These are phyloP conservation scores for Stichodactyla mertensii DNA, from an alignment of 64 coral and sea anemone species.

Conservation along the genomic window DNA sequence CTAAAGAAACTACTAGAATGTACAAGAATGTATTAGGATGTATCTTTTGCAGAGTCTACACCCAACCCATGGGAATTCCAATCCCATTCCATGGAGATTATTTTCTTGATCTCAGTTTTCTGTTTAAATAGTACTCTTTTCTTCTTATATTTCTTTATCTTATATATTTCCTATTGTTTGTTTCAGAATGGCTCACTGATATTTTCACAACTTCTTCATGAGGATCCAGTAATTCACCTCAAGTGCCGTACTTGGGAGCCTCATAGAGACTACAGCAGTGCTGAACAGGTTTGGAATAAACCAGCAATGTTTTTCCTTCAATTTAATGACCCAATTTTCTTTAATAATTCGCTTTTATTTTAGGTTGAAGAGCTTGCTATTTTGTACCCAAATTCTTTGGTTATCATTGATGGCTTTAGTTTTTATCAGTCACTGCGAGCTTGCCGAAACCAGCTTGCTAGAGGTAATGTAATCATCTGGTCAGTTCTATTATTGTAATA, in stretches of 20 bases:
- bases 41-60: too few relatives aligned
- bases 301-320: neutral
- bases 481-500: too few relatives aligned
- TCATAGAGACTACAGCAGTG: constrained; percentile 56
- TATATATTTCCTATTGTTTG: neutral
- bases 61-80: too few relatives aligned
- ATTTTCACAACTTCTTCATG: constrained; percentile 87
- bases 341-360: neutral
- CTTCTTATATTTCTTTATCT: too few relatives aligned
- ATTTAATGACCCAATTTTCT: neutral
- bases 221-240: constrained; percentile 72
- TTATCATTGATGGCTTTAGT: constrained; percentile 97
- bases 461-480: constrained; percentile 33
- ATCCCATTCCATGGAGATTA: too few relatives aligned
- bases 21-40: too few relatives aligned
- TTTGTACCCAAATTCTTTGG: constrained; percentile 83
- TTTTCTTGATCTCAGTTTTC: too few relatives aligned
- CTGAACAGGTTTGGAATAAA: constrained; percentile 60
- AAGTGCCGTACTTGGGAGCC: constrained; percentile 98
- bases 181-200: constrained; percentile 88
- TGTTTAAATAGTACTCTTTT: too few relatives aligned
- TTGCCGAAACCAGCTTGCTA: constrained; percentile 92
- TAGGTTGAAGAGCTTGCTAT: constrained; percentile 97
- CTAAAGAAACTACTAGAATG: too few relatives aligned
- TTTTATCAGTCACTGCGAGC: constrained; percentile 94